A percentile compares a stretch with the other conserved stretches of the same genome.
Conservation (phyloP, 1,140 invertebrate genomes). For the Parasteatoda tepidariorum region DNA sequence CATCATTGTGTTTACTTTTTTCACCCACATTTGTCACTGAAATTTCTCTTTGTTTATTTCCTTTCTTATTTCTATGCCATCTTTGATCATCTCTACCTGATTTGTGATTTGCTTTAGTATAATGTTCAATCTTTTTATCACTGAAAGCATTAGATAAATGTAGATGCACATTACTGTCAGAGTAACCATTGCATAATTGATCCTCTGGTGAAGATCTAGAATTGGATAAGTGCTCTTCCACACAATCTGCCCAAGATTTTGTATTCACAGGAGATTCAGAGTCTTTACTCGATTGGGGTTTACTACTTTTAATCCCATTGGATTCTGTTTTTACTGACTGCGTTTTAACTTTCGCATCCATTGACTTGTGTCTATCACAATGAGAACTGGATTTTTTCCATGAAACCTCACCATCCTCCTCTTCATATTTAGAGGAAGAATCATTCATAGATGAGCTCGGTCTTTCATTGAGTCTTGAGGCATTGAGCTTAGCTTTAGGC, state of each 20-base stretch:
- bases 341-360: not conserved
- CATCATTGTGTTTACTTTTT: too few species aligned
- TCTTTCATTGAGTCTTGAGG: not conserved
- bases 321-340: not conserved
- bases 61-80: not conserved
- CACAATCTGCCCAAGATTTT: slow-evolving; percentile 21
- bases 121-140: too few species aligned
- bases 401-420: not conserved
- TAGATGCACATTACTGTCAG: not conserved
- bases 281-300: slow-evolving; percentile 9
- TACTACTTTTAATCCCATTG: not conserved
- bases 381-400: not conserved
- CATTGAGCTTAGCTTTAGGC: slow-evolving; percentile 60
- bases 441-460: not conserved
- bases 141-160: not conserved
- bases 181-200: slow-evolving; percentile 8
- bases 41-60: not conserved
- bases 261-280: not conserved
- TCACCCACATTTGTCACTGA: too few species aligned
- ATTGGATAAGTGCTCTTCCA: slow-evolving; percentile 30
- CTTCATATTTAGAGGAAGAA: not conserved
- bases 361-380: not conserved
- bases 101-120: too few species aligned
- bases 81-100: not conserved
- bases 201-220: slow-evolving; percentile 28